These are phyloP conservation scores for Virgularia gustaviana DNA, from an alignment of 92 coral and sea anemone genomes.

Conservation along the genomic window DNA sequence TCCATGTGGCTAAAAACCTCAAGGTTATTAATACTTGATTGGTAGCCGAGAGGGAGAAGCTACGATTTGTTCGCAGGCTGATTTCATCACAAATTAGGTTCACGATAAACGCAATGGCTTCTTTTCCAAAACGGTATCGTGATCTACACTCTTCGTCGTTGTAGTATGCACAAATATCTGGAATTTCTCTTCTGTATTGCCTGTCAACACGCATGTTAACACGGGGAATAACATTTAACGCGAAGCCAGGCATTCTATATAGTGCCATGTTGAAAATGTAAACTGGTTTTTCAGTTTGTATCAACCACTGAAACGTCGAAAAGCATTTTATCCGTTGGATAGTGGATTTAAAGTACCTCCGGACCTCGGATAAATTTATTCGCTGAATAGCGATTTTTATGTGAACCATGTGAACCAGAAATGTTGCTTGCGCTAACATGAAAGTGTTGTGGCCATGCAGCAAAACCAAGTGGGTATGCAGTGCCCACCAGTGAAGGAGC, in stretches of 20 bases:
- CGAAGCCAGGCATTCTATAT: slow-evolving; percentile 13
- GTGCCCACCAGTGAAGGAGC: too few relatives aligned
- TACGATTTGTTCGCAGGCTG: slow-evolving; percentile 40
- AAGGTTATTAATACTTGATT: slow-evolving; percentile 43
- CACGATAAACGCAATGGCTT: slow-evolving; percentile 21
- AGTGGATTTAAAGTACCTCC: too few relatives aligned
- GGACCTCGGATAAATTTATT: slow-evolving; percentile 7
- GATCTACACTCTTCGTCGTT: slow-evolving; percentile 28
- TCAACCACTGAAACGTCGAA: neutral
- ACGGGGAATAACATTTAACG: slow-evolving; percentile 11
- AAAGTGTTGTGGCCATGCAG: too few relatives aligned
- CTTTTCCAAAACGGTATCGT: slow-evolving; percentile 39
- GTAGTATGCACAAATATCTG: neutral
- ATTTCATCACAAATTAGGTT: slow-evolving; percentile 29
- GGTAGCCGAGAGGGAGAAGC: slow-evolving; percentile 43
- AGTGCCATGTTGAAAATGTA: slow-evolving; percentile 2
- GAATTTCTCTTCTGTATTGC: slow-evolving; percentile 10
- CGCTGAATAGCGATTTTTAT: too few relatives aligned
- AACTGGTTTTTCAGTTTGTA: neutral
- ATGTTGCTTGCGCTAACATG: too few relatives aligned
- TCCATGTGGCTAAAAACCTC: slow-evolving; percentile 46
- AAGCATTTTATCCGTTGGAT: too few relatives aligned
- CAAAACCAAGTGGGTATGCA: too few relatives aligned
- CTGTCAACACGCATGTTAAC: slow-evolving; percentile 10
- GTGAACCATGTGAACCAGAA: too few relatives aligned